Conservation (phyloP, 2,113 vertebrate genomes). For the Hemiprocne comata region DNA sequence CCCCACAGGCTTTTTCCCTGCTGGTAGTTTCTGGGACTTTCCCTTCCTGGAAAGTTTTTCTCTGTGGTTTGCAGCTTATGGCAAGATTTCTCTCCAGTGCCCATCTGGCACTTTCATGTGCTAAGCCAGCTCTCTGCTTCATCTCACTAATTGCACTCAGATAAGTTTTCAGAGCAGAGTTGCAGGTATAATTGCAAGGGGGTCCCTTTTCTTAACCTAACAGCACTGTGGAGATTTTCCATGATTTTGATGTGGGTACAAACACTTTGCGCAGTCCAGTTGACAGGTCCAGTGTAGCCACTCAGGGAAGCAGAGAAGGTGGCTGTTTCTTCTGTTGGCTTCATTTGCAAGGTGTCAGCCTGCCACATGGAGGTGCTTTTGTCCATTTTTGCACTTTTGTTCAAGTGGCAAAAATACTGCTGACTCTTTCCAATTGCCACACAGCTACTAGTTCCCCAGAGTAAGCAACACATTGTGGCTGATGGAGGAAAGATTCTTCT, state of each 20-base stretch:
- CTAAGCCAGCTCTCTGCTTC: background rate
- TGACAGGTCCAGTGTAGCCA: background rate
- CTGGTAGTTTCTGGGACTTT: slow-evolving; percentile 20
- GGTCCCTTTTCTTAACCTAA: background rate
- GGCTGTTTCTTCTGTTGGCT: background rate
- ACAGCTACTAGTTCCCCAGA: background rate
- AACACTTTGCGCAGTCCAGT: background rate
- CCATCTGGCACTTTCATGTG: slow-evolving; percentile 32
- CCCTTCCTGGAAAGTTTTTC: background rate
- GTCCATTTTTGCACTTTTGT: background rate
- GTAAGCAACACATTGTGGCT: background rate
- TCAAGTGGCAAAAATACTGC: background rate
- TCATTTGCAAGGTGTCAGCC: background rate
- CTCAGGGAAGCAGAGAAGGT: background rate
- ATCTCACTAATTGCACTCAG: background rate
- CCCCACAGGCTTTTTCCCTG: background rate
- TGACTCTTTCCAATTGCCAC: background rate
- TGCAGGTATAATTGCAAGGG: background rate
- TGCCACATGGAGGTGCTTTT: background rate
- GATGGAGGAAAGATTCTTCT: background rate
- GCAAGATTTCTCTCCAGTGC: background rate
- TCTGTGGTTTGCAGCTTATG: background rate
- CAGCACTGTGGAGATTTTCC: background rate
- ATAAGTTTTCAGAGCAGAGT: background rate
- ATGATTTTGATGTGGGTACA: background rate